Percentiles rank a stretch among this genome's conserved stretches.
phyloP scores from a whole-genome alignment of 2,797 vertebrate species.

The Erithacus rubecula region DNA sequence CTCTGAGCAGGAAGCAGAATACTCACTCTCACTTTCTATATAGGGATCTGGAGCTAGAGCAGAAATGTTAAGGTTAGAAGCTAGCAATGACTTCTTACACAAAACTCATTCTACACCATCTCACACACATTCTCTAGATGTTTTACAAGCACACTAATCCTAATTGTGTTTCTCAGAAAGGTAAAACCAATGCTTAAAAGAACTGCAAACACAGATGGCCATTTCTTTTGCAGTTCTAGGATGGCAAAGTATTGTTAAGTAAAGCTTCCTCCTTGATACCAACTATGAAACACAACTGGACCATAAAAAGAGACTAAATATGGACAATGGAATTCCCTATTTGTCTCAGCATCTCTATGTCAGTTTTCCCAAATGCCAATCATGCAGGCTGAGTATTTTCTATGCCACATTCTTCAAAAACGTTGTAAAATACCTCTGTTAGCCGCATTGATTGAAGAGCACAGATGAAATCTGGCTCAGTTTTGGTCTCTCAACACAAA shows the following conservation, averaged over 20 bases:
- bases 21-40: constrained; percentile 93
- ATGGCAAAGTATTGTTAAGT: not conserved
- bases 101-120: not conserved
- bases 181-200: not conserved
- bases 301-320: not conserved
- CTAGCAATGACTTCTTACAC: not conserved
- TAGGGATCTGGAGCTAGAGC: constrained; percentile 77
- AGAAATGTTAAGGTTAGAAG: constrained; percentile 17
- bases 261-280: not conserved
- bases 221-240: not conserved
- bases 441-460: not conserved
- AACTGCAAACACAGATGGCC: not conserved
- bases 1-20: constrained; percentile 89
- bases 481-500: not conserved
- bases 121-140: not conserved
- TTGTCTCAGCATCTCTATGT: not conserved
- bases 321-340: not conserved
- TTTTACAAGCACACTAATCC: not conserved
- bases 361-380: not conserved
- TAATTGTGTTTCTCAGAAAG: not conserved
- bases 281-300: not conserved
- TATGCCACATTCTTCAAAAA: not conserved
- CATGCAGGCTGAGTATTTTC: not conserved
- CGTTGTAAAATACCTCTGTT: not conserved
- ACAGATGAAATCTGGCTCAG: not conserved